Percentiles rank a stretch among this genome's conserved stretches.
Evolutionary conservation across 2,113 vertebrate species (phyloP).

Genomic region (Talpa occidentalis): DNA sequence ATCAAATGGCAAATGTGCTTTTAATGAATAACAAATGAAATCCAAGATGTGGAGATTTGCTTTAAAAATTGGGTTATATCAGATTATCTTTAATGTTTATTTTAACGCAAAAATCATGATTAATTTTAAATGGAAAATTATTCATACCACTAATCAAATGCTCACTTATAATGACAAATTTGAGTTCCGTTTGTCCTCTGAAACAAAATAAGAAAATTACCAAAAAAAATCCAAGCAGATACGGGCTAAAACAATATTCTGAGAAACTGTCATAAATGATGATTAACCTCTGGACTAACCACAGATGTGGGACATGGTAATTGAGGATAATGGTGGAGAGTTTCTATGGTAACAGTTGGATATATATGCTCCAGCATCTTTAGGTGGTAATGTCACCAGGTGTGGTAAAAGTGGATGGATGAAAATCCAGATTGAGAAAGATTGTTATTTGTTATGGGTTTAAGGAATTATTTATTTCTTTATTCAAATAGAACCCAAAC

Average conservation of each 20-base stretch:
- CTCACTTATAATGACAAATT: constrained; percentile 6
- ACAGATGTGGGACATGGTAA: constrained; percentile 59
- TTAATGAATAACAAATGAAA: neutral
- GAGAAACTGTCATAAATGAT: constrained; percentile 52
- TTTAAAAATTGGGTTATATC: neutral
- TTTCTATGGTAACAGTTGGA: constrained; percentile 74
- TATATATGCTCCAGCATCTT: neutral
- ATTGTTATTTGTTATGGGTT: constrained; percentile 18
- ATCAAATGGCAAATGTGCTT: neutral
- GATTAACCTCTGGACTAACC: constrained; percentile 73
- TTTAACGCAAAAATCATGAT: neutral
- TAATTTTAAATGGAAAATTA: constrained; percentile 31
- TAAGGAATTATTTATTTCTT: constrained; percentile 12
- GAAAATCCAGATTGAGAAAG: constrained; percentile 54
- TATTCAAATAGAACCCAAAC: constrained; percentile 47
- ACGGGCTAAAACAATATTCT: neutral
- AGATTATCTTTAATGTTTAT: constrained; percentile 6
- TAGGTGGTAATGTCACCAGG: constrained; percentile 42
- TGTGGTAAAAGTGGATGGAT: constrained; percentile 42
- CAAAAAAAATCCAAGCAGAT: neutral
- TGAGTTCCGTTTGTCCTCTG: constrained; percentile 25
- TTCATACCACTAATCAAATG: neutral
- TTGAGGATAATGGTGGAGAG: constrained; percentile 33
- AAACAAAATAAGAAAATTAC: constrained; percentile 46
- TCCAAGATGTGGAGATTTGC: neutral